phyloP scores from a whole-genome alignment of 2,888 invertebrate species.

The Epirrita christyi region DNA sequence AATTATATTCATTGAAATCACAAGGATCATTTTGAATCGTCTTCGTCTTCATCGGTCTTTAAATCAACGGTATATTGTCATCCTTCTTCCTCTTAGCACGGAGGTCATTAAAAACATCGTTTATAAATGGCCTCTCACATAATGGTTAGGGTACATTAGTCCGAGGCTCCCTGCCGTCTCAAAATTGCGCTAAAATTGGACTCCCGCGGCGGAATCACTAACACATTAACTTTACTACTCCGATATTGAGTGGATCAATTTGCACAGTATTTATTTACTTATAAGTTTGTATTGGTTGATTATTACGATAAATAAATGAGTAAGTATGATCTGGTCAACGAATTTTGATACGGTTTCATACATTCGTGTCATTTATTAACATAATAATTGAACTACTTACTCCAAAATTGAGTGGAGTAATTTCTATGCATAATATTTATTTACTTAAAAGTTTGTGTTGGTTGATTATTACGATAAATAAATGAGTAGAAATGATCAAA shows the following conservation, averaged over 20 bases:
- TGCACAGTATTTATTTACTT: slow-evolving; percentile 45
- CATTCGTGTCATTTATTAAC: too few relatives aligned
- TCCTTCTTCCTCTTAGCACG: neutral
- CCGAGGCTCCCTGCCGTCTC: slow-evolving; percentile 53
- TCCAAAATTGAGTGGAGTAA: slow-evolving; percentile 61
- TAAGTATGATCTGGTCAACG: too few relatives aligned
- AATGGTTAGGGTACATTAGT: slow-evolving; percentile 58
- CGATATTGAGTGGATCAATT: slow-evolving; percentile 66
- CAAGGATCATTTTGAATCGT: too few relatives aligned
- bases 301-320: slow-evolving; percentile 10
- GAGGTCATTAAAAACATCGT: slow-evolving; percentile 27
- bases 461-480: slow-evolving; percentile 23
- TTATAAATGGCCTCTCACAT: slow-evolving; percentile 34
- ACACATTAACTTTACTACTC: slow-evolving; percentile 65
- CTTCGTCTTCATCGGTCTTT: too few relatives aligned
- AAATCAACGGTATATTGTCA: neutral
- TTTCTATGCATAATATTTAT: slow-evolving; percentile 56
- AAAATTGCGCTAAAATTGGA: slow-evolving; percentile 66
- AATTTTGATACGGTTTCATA: too few relatives aligned
- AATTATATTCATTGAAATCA: too few relatives aligned
- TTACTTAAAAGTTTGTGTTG: slow-evolving; percentile 36
- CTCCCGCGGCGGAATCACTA: slow-evolving; percentile 67
- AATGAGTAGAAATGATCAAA: neutral
- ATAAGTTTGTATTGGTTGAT: slow-evolving; percentile 38
- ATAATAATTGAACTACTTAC: too few relatives aligned